A percentile compares a stretch with the other conserved stretches of the same genome.
Evolutionary conservation across 2,113 vertebrate genomes (phyloP).

Genomic region (Psittacara wagleri): DNA sequence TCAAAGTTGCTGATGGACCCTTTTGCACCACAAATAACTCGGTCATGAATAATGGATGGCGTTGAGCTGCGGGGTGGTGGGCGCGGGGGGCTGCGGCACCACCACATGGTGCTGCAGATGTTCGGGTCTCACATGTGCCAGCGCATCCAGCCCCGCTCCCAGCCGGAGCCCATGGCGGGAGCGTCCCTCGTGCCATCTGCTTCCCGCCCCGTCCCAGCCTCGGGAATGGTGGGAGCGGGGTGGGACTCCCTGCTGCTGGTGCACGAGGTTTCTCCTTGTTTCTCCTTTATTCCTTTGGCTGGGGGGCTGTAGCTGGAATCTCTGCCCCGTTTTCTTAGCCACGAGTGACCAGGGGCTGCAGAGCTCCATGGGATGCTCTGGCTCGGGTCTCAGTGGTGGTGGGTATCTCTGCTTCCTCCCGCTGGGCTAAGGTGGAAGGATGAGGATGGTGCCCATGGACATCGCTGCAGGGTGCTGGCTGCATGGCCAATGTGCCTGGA

Average conservation of each 20-base stretch:
- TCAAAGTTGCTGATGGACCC: constrained; percentile 82
- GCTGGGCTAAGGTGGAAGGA: accelerated
- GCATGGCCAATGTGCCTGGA: accelerated
- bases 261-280: not conserved
- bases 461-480: not conserved
- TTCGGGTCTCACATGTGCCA: constrained; percentile 81
- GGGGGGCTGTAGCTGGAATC: accelerated
- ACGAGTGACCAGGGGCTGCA: too few relatives aligned
- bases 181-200: constrained; percentile 82
- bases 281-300: not conserved
- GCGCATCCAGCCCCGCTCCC: constrained; percentile 81
- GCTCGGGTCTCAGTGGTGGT: not conserved
- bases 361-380: not conserved
- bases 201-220: constrained; percentile 62
- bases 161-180: constrained; percentile 72
- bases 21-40: constrained; percentile 61
- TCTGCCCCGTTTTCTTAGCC: accelerated
- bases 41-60: constrained; percentile 85
- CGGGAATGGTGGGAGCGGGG: constrained; percentile 69
- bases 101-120: constrained; percentile 92
- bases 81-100: constrained; percentile 58
- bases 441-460: not conserved
- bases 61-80: constrained; percentile 68
- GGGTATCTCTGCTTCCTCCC: not conserved
- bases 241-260: not conserved